Base-by-base conservation (phyloP, 1,140 invertebrate genomes). In the Platorchestia sp. region DNA sequence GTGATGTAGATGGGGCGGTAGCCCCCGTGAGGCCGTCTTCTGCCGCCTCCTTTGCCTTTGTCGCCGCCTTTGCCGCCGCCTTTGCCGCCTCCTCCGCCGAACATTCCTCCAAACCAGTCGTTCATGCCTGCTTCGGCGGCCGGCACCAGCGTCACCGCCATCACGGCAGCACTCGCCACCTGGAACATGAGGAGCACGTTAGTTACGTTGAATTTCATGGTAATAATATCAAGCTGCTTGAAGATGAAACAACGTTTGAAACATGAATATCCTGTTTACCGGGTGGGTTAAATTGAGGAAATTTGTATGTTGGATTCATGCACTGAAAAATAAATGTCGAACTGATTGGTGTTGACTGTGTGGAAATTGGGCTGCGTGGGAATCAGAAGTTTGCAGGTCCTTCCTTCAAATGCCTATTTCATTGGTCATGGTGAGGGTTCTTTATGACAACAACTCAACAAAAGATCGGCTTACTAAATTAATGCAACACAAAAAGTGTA, bases 101-200 rank as follows among this genome's bases (percentile, higher is more conserved):
- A 90, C 86, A 87, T 91, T 41, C 95, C 95, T 87, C 90, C 90
- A 45, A 95, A 95, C 51, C 95, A 93, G 45, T 95, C 95, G 86
- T 93, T 41, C 91, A 93, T 93, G 6, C 91, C 95, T n/a, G 45
- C 95, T 1, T 93, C 91, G 47, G 91, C 86, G 86, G 40, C 91
- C 51, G 90, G 93, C 45, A 75, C 90, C 90, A 59, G 44, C 0
- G 45, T 45, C 41, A 42, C 41, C 91, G 45, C 91, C 91, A 93
- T 41, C 91, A 42, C 51, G 44, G 51, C 87, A 45, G 95, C 95
- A 90, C 44, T 95, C 47, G 59, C 95, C 95, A 51, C 95, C 95
- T 93, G 91, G 0, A 93, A 93, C 22, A 93, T 45, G 10, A 14
- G 45, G 44, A 47, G 5, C 16, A 47, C 10, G 27, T 93, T 41